Evolutionary conservation across 2,888 invertebrate genomes (phyloP), one percentile per base, ranked within the genome.

Genomic region (Eueremaeus valkanovi): DNA sequence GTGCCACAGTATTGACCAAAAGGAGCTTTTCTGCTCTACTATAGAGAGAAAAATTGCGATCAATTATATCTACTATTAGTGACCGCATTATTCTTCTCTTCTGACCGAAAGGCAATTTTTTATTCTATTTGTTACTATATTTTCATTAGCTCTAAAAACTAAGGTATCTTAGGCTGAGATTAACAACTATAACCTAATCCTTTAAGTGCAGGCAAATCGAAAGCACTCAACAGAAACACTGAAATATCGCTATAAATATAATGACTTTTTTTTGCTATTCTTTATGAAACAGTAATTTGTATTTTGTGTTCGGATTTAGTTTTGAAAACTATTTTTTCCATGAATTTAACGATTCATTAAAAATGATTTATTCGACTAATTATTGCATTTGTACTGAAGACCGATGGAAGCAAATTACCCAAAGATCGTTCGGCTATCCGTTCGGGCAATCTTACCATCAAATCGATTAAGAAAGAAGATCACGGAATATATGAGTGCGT

Each of bases 401-500:
- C 79, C 40, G 79, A 79, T 77, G 79, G 78, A 31, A 33, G 27
- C 21, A 79, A 79, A 70, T 45, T 80, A 21, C 79, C 79, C 1
- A 78, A 77, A 49, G 79, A 80, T 73, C 75, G 80, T 66, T 74
- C 79, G 8, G 55, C 75, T 16, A 66, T 90, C 75, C 86, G 89
- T 76, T 92, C 91, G 70, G 95, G 96, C 11, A 95, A 95, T 86
- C 89, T 96, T 81, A 95, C 95, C 79, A 92, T 96, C 79, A 92
- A 92, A 81, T 90, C 90, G 81, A 86, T 96, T 80, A 87, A 91
- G 13, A 88, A 94, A 66, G 89, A 91, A 78, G 96, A 96, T 86
- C 94, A 95, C 84, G 96, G 95, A 68, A 91, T 90, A 83, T 97
- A 96, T 84, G 95, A 97, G 85, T 97, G 97, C 85, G 91, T 95